These are phyloP conservation scores for Poicephalus gulielmi DNA, from an alignment of 2,113 vertebrate species.

Conservation along the genomic window DNA sequence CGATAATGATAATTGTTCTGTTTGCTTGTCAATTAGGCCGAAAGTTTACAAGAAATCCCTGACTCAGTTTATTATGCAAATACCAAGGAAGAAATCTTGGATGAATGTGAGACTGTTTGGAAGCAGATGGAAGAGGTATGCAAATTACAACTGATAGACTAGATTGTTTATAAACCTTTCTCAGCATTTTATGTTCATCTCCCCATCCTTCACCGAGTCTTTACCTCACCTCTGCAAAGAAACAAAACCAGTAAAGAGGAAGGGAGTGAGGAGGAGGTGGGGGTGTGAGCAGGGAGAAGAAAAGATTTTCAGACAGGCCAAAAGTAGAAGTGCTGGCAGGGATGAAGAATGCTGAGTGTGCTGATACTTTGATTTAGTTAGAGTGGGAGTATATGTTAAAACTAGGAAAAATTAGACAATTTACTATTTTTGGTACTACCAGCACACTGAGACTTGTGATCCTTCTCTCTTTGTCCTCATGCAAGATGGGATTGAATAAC, in stretches of 20 bases:
- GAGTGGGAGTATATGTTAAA: background rate
- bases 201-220: background rate
- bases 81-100: constrained; percentile 48
- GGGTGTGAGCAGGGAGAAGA: background rate
- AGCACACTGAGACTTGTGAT: background rate
- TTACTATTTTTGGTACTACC: background rate
- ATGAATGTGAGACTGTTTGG: constrained; percentile 72
- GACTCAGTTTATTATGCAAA: background rate
- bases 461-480: background rate
- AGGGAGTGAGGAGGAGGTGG: background rate
- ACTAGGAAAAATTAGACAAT: background rate
- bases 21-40: constrained; percentile 44
- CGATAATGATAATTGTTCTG: background rate
- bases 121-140: constrained; percentile 73
- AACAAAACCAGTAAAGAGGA: background rate
- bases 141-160: background rate
- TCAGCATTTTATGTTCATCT: background rate
- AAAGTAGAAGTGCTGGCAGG: background rate
- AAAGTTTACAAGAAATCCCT: background rate
- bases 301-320: background rate
- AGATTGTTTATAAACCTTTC: background rate
- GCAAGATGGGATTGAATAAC: background rate
- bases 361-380: background rate
- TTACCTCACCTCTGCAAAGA: background rate
- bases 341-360: background rate